A percentile compares a stretch with the other conserved stretches of the same genome.
phyloP scores from a whole-genome alignment of 2,888 invertebrate species.

The Drosophila fulvimacula region DNA sequence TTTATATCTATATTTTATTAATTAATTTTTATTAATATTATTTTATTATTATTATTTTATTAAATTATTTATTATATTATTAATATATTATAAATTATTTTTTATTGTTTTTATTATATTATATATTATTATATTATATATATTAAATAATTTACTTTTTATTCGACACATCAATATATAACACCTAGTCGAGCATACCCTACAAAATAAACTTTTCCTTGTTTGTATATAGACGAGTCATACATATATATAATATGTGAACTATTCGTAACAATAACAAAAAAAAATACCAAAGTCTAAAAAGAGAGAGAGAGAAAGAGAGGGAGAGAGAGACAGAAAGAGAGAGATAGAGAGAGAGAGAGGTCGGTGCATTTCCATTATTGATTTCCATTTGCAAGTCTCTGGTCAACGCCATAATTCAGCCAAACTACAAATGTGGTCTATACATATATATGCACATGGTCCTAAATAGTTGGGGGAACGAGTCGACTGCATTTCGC shows the following conservation, averaged over 20 bases:
- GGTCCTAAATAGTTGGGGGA: constrained; percentile 2
- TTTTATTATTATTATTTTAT: too few relatives aligned
- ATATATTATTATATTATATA: too few relatives aligned
- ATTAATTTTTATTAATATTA: too few relatives aligned
- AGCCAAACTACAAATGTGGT: constrained; percentile 27
- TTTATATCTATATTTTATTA: too few relatives aligned
- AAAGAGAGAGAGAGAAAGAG: constrained; percentile 6
- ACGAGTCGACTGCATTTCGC: background rate
- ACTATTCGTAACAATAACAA: constrained; percentile 14
- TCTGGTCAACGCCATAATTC: constrained; percentile 42
- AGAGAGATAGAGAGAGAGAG: background rate
- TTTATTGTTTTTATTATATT: too few relatives aligned
- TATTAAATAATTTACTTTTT: too few relatives aligned
- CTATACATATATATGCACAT: constrained; percentile 1
- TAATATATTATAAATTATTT: too few relatives aligned
- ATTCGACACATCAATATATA: too few relatives aligned
- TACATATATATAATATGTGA: constrained; percentile 31
- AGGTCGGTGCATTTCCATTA: constrained; percentile 59
- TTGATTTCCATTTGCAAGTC: constrained; percentile 67
- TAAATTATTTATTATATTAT: too few relatives aligned
- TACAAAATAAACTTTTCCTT: background rate
- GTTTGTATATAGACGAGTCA: constrained; percentile 18
- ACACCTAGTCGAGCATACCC: constrained; percentile 1
- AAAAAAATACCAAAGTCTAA: constrained; percentile 20
- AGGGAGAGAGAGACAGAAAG: background rate